Conservation (phyloP, 2,113 vertebrate species). For the Festucalex cinctus region DNA sequence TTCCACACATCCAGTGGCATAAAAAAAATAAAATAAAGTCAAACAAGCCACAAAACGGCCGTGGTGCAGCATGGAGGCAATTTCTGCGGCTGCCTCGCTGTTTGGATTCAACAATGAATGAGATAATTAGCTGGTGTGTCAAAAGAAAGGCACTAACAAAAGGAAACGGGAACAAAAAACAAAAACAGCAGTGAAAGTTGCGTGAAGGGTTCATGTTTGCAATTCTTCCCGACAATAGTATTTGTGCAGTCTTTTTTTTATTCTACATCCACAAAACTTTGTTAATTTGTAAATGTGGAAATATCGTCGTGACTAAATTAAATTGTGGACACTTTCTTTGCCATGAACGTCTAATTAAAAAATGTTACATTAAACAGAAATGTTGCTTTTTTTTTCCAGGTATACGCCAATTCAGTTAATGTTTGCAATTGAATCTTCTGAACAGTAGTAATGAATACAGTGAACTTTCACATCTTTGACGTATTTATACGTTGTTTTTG, state of each 20-base stretch:
- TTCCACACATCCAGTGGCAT: background rate
- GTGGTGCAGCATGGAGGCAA: background rate
- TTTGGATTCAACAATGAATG: background rate
- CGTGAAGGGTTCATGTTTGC: background rate
- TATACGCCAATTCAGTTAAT: too few species aligned
- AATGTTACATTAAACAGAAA: too few species aligned
- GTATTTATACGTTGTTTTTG: too few species aligned
- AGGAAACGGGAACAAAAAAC: background rate
- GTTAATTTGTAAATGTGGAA: background rate
- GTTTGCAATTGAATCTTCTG: too few species aligned
- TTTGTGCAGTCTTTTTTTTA: background rate
- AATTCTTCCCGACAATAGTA: background rate
- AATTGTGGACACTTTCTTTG: background rate
- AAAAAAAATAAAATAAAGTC: background rate
- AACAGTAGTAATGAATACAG: too few species aligned
- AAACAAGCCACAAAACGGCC: background rate
- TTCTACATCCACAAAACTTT: background rate
- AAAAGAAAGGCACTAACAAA: background rate
- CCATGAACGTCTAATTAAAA: background rate
- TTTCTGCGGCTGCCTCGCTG: constrained; percentile 8
- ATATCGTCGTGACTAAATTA: background rate
- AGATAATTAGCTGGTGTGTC: constrained; percentile 1
- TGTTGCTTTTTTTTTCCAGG: too few species aligned
- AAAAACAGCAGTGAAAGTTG: background rate
- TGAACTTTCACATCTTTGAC: too few species aligned